A percentile compares a stretch with the other conserved stretches of the same genome.
These are phyloP conservation scores for Lepas anatifera DNA, from an alignment of 2,888 invertebrate genomes.

Conservation along the genomic window DNA sequence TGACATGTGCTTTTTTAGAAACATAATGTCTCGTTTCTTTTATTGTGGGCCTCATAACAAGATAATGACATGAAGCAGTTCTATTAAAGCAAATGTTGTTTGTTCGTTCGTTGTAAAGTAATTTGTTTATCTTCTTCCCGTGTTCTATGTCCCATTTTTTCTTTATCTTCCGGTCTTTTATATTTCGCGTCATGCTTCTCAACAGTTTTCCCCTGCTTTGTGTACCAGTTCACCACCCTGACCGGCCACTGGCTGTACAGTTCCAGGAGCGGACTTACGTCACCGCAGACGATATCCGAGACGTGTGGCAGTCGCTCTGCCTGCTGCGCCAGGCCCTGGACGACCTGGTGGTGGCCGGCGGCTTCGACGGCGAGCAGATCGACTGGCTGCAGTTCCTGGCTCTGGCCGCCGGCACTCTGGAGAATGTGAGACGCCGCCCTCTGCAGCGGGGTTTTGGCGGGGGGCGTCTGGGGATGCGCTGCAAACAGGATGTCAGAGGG, in stretches of 20 bases:
- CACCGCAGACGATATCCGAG: neutral
- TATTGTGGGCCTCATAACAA: too few relatives aligned
- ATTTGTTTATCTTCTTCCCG: neutral
- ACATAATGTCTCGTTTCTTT: too few relatives aligned
- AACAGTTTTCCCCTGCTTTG: too few relatives aligned
- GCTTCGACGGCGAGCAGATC: neutral
- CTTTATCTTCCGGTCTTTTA: neutral
- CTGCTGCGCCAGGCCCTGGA: neutral
- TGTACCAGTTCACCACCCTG: too few relatives aligned
- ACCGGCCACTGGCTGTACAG: neutral
- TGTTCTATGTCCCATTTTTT: neutral
- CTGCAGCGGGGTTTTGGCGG: too few relatives aligned
- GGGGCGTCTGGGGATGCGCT: too few relatives aligned
- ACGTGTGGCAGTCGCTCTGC: constrained; percentile 1
- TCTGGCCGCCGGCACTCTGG: constrained; percentile 9
- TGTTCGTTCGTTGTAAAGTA: neutral
- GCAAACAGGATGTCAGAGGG: too few relatives aligned
- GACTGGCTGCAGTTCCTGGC: constrained; percentile 13
- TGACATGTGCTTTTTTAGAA: too few relatives aligned
- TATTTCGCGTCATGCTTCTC: too few relatives aligned
- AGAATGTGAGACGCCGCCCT: neutral
- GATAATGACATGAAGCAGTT: too few relatives aligned
- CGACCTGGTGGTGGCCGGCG: constrained; percentile 5
- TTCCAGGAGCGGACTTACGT: neutral
- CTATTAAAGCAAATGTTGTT: too few relatives aligned